phyloP scores from a whole-genome alignment of 2,888 invertebrate species.

The Chrysolina haemoptera region DNA sequence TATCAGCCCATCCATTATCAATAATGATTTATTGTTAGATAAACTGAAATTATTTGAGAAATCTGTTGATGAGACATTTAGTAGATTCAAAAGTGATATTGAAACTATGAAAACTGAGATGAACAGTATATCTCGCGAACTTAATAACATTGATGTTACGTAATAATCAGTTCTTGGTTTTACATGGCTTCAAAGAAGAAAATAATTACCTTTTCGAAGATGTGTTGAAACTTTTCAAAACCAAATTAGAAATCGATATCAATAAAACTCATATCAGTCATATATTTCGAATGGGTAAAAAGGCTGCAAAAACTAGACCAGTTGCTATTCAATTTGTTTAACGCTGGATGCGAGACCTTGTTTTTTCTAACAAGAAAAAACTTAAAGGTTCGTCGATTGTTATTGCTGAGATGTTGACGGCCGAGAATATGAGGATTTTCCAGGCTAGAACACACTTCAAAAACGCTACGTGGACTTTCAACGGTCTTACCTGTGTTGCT shows the following conservation, averaged over 20 bases:
- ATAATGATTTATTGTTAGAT: not conserved
- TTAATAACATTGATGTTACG: not conserved
- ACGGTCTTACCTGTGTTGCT: not conserved
- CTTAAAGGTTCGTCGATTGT: not conserved
- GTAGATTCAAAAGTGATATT: not conserved
- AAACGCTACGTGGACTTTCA: not conserved
- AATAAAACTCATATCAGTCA: not conserved
- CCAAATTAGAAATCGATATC: not conserved
- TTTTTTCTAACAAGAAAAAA: conserved; percentile 6
- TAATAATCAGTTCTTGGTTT: not conserved
- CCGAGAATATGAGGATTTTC: not conserved
- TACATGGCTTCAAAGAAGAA: conserved; percentile 5
- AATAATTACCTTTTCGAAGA: not conserved
- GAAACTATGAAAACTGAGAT: not conserved
- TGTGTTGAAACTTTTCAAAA: not conserved
- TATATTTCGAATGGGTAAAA: not conserved
- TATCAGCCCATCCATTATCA: not conserved
- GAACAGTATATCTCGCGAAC: not conserved
- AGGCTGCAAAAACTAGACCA: not conserved
- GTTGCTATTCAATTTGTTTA: not conserved
- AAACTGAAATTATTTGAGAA: not conserved
- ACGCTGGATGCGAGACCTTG: conserved; percentile 5
- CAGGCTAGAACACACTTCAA: not conserved
- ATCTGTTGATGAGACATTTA: not conserved
- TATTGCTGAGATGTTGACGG: not conserved